phyloP scores from a whole-genome alignment of 2,888 invertebrate genomes.

The Calliopum simillimum region DNA sequence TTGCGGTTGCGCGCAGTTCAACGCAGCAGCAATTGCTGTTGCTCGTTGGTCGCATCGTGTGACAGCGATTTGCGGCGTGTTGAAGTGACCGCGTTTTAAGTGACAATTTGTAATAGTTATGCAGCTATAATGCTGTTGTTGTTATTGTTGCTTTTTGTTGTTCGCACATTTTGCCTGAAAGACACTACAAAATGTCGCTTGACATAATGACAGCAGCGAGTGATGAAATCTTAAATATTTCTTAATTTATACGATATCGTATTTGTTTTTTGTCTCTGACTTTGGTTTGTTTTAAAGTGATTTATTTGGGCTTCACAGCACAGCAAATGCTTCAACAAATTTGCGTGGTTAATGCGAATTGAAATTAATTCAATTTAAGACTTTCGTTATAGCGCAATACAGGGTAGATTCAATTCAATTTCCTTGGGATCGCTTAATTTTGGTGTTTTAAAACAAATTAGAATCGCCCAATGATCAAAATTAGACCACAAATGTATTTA shows the following conservation, averaged over 20 bases:
- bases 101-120: conserved; percentile 35
- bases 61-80: not conserved
- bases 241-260: not conserved
- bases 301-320: too few relatives aligned
- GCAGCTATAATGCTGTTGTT: conserved; percentile 13
- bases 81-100: conserved; percentile 30
- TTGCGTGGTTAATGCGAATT: too few relatives aligned
- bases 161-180: conserved; percentile 2
- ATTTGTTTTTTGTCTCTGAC: too few relatives aligned
- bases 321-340: too few relatives aligned
- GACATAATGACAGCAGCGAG: conserved; percentile 15
- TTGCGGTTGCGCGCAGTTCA: conserved; percentile 8
- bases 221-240: conserved; percentile 22
- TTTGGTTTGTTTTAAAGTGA: too few relatives aligned
- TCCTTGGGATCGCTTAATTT: too few relatives aligned
- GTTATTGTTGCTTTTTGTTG: conserved; percentile 7
- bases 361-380: too few relatives aligned
- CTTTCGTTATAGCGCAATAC: too few relatives aligned
- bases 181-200: not conserved
- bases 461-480: too few relatives aligned
- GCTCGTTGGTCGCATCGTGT: not conserved
- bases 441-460: too few relatives aligned
- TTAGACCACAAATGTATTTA: too few relatives aligned
- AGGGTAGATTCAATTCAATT: too few relatives aligned
- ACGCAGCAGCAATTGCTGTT: not conserved